These are phyloP conservation scores for Bubalus kerabau DNA, from an alignment of 2,113 vertebrate genomes.

Conservation along the genomic window DNA sequence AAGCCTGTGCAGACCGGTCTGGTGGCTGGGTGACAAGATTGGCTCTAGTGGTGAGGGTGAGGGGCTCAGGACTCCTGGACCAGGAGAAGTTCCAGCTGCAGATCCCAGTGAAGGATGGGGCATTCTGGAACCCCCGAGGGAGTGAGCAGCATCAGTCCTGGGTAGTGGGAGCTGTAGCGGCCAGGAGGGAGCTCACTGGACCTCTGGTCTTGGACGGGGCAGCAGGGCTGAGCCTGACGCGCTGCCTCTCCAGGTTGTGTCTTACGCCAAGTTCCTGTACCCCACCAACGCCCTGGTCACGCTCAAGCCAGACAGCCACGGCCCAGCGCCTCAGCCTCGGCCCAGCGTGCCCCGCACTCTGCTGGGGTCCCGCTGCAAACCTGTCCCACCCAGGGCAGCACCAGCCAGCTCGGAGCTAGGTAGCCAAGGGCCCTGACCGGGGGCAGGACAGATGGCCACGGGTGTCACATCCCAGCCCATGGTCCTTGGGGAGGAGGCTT, in stretches of 20 bases:
- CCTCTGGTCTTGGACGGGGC: not conserved
- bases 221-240: not conserved
- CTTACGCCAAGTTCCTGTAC: conserved; percentile 95
- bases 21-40: accelerated
- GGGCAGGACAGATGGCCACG: not conserved
- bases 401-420: conserved; percentile 88
- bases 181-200: no score
- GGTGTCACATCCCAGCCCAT: not conserved
- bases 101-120: not conserved
- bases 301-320: conserved; percentile 84
- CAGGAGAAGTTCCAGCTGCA: not conserved
- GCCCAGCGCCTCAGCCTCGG: conserved; percentile 79
- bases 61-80: not conserved
- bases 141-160: not conserved
- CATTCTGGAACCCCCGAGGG: not conserved
- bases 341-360: conserved; percentile 79
- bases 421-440: conserved; percentile 59
- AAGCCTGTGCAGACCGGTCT: accelerated
- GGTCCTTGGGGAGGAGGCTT: not conserved
- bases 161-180: not conserved
- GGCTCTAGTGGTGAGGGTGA: not conserved
- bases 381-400: conserved; percentile 77
- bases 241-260: conserved; percentile 87
- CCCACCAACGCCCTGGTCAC: conserved; percentile 93
- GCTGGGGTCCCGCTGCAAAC: conserved; percentile 84